Evolutionary conservation across 2,888 invertebrate genomes (phyloP).

Genomic region (Bedellia somnulentella): DNA sequence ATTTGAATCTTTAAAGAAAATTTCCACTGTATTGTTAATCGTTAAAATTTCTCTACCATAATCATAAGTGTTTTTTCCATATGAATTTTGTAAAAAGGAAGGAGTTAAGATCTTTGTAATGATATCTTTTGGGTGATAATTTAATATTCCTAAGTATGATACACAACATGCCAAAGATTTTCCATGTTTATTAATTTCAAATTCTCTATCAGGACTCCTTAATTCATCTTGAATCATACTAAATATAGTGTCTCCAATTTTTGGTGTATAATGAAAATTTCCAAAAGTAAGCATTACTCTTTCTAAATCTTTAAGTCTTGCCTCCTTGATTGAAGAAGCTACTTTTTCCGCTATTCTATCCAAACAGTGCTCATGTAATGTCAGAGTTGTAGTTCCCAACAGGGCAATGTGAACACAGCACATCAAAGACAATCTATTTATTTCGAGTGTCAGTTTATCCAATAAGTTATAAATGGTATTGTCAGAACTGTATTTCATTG

Average conservation of each 20-base stretch:
- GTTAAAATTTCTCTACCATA: constrained; percentile 65
- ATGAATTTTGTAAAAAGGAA: constrained; percentile 59
- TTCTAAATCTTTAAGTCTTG: constrained; percentile 76
- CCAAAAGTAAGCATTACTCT: constrained; percentile 65
- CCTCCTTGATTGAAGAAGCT: constrained; percentile 32
- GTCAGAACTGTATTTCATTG: constrained; percentile 35
- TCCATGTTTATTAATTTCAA: constrained; percentile 62
- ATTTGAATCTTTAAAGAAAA: constrained; percentile 50
- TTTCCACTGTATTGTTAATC: constrained; percentile 63
- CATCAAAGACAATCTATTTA: constrained; percentile 62
- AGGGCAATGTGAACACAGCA: constrained; percentile 69
- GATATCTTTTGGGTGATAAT: constrained; percentile 61
- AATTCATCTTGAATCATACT: constrained; percentile 48
- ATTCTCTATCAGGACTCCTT: constrained; percentile 42
- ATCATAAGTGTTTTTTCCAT: constrained; percentile 39
- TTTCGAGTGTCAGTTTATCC: constrained; percentile 51
- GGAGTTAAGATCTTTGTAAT: constrained; percentile 57
- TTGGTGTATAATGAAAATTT: constrained; percentile 61
- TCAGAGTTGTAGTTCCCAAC: constrained; percentile 53
- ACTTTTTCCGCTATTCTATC: constrained; percentile 52
- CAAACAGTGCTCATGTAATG: constrained; percentile 32
- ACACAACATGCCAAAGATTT: constrained; percentile 64
- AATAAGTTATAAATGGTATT: constrained; percentile 52
- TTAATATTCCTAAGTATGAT: constrained; percentile 60
- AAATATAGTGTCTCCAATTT: constrained; percentile 32